Base-by-base conservation (phyloP, 2,888 invertebrate genomes). In the Pasiphila rectangulata region DNA sequence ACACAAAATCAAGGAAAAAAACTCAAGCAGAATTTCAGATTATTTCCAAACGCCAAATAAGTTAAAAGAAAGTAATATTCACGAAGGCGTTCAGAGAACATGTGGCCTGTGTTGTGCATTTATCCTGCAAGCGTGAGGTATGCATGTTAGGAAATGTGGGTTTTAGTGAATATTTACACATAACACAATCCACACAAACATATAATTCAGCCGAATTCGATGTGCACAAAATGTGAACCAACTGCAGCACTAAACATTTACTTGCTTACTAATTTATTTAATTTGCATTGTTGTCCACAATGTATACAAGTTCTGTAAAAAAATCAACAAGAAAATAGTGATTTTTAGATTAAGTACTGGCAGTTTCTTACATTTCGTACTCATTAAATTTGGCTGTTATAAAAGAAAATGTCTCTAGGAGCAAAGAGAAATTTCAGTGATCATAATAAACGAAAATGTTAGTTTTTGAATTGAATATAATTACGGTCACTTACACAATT, bases 21-120 rank as follows among this genome's bases (percentile, higher is more conserved):
- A 52, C 51, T 49, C 39, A 48, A 57, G 59, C 54, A 54, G 23
- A 35, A 20, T 16, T 35, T 24, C 10, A 23, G 37, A 21, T 46
- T 27, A 27, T 13, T 43, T 47, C 48, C 43, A 40, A 56, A 54
- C 52, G 56, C 46, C 56, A 52, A 36, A 41, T 47, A 56, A 48
- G 48, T 17, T n/a, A 50, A 55, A 54, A 52, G 40, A 54, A 46
- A 46, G 30, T 46, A 43, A 56, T 59, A 55, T 39, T 44, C 34
- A 54, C 34, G 53, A 42, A 63, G 75, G 73, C 79, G 76, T 77
- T 74, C 60, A 69, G 71, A 72, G 61, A 64, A 67, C 62, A 69
- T 67, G 83, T 81, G 85, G 83, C 83, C 69, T 75, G 76, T 81
- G 82, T 73, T 66, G 79, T 82, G 83, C 72, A 73, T 71, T 67